A percentile compares a stretch with the other conserved stretches of the same genome.
Conservation (phyloP, 1,140 invertebrate species). For the Panagrolaimus sp. region DNA sequence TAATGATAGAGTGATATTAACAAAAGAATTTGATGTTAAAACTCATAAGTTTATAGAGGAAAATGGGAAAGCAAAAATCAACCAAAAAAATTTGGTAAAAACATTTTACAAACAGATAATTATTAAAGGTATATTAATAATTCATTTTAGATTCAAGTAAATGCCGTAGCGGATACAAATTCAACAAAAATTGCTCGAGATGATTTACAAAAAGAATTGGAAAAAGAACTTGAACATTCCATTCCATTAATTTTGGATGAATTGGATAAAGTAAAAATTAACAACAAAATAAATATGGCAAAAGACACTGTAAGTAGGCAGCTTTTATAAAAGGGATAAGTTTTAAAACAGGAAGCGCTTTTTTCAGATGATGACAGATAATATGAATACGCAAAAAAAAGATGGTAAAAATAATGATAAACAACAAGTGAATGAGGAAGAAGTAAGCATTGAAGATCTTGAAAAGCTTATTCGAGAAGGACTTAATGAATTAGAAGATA, state of each 20-base stretch:
- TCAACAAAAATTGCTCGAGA: constrained; percentile 30
- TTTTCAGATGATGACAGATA: constrained; percentile 8
- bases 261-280: constrained; percentile 21
- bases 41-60: constrained; percentile 4
- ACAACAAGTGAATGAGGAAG: background rate
- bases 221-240: constrained; percentile 35
- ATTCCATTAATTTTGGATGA: constrained; percentile 44
- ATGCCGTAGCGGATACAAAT: constrained; percentile 43
- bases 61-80: background rate
- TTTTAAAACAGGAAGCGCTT: background rate
- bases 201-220: constrained; percentile 33
- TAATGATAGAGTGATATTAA: constrained; percentile 2
- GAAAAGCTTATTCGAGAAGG: constrained; percentile 21
- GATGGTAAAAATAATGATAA: background rate
- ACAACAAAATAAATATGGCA: constrained; percentile 17
- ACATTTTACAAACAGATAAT: background rate
- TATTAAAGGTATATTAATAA: no score
- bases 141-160: constrained; percentile 30
- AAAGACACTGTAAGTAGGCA: background rate
- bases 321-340: background rate
- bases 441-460: constrained; percentile 19
- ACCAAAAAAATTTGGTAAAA: constrained; percentile 1
- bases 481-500: constrained; percentile 11
- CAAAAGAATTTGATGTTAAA: background rate
- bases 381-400: constrained; percentile 1